phyloP scores from a whole-genome alignment of 2,113 vertebrate species.

The Stigmatopora nigra region DNA sequence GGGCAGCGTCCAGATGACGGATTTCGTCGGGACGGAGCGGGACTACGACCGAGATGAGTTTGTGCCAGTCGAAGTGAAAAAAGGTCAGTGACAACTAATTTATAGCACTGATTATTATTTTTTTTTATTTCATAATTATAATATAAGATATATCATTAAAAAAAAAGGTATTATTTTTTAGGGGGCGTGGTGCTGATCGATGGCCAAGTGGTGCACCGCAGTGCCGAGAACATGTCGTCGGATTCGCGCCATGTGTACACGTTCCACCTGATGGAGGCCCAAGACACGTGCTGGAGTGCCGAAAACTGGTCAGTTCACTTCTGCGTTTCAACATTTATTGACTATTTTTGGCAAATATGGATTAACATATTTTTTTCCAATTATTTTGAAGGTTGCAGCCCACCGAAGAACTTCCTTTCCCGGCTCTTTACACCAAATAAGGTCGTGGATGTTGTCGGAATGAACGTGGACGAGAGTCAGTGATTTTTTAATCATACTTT shows the following conservation, averaged over 20 bases:
- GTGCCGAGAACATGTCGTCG: constrained; percentile 76
- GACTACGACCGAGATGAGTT: constrained; percentile 69
- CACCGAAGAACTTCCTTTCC: constrained; percentile 82
- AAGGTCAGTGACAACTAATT: too few species aligned
- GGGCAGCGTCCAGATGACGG: constrained; percentile 66
- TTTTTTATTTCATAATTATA: too few species aligned
- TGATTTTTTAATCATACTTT: background rate
- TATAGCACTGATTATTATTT: too few species aligned
- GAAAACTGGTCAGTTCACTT: constrained; percentile 82
- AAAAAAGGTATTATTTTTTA: constrained; percentile 55
- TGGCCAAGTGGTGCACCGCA: constrained; percentile 89
- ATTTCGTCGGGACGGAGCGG: constrained; percentile 77
- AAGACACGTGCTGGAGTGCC: constrained; percentile 79
- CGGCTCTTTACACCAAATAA: constrained; percentile 73
- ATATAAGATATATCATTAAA: too few species aligned
- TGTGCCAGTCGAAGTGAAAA: constrained; percentile 72
- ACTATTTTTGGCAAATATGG: too few species aligned
- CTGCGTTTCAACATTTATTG: background rate
- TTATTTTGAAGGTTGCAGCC: constrained; percentile 81
- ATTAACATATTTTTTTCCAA: too few species aligned
- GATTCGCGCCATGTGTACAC: constrained; percentile 82
- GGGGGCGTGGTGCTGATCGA: constrained; percentile 85
- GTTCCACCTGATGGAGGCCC: constrained; percentile 90
- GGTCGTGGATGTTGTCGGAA: background rate
- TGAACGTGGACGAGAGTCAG: background rate